Percentiles rank a stretch among this genome's conserved stretches.
phyloP scores from a whole-genome alignment of 2,888 invertebrate genomes.

The Desoria tigrina region DNA sequence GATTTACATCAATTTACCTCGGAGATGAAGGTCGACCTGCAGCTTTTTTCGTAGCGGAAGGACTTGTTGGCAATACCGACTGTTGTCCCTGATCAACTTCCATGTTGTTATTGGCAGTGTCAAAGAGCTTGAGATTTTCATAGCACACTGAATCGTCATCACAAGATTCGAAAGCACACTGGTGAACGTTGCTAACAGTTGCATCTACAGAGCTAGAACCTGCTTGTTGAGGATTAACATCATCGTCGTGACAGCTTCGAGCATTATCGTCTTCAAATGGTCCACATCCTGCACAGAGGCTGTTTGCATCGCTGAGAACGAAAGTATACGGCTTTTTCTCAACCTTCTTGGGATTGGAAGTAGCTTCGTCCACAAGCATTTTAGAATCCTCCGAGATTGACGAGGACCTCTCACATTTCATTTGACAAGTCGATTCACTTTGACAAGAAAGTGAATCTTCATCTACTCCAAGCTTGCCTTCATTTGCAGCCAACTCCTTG shows the following conservation, averaged over 20 bases:
- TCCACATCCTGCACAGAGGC: slow-evolving; percentile 49
- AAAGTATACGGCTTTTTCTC: slow-evolving; percentile 43
- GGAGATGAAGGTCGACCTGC: slow-evolving; percentile 1
- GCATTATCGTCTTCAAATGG: slow-evolving; percentile 38
- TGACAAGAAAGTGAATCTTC: too few species aligned
- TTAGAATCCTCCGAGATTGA: too few species aligned
- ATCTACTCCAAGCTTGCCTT: too few species aligned
- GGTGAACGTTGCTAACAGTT: slow-evolving; percentile 27
- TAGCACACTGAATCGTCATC: slow-evolving; percentile 52
- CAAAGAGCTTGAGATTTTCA: slow-evolving; percentile 26
- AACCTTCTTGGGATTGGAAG: slow-evolving; percentile 15
- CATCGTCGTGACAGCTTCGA: neutral
- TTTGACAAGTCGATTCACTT: too few species aligned
- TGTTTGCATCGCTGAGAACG: slow-evolving; percentile 46
- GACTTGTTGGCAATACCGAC: neutral
- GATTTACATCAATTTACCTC: neutral
- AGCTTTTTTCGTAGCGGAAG: neutral
- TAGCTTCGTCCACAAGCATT: slow-evolving; percentile 19
- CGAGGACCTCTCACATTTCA: too few species aligned
- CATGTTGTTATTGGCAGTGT: slow-evolving; percentile 14
- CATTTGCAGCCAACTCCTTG: too few species aligned
- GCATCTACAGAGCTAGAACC: slow-evolving; percentile 17
- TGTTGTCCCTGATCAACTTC: slow-evolving; percentile 3
- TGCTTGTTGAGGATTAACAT: neutral
- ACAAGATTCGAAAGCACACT: slow-evolving; percentile 53